Conservation (phyloP, 1,140 invertebrate species). For the Bombus superbus region DNA sequence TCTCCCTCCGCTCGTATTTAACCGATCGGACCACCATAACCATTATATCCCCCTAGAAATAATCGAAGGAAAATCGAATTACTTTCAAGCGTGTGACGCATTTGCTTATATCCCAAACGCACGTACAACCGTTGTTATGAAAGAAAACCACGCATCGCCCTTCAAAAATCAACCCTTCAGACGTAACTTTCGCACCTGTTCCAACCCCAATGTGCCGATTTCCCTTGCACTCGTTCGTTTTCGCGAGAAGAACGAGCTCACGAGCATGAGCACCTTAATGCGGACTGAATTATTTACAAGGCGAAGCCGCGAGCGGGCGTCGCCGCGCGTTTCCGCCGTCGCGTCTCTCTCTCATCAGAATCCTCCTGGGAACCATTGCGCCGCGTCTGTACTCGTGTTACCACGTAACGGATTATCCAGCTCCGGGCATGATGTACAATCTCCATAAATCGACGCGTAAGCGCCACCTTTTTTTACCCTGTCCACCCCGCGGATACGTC, state of each 20-base stretch:
- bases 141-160: neutral
- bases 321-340: neutral
- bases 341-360: conserved; percentile 25
- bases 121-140: neutral
- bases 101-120: neutral
- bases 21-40: too few relatives aligned
- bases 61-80: neutral
- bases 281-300: conserved; percentile 47
- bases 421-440: conserved; percentile 41
- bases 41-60: too few relatives aligned
- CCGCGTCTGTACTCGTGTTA: neutral
- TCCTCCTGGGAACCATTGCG: conserved; percentile 47
- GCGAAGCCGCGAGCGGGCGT: conserved; percentile 5
- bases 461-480: conserved; percentile 8
- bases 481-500: neutral
- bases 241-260: neutral
- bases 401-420: conserved; percentile 36
- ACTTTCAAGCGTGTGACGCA: neutral
- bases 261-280: conserved; percentile 18
- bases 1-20: too few relatives aligned
- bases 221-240: neutral
- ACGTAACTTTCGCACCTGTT: neutral
- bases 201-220: neutral
- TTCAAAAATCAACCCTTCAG: neutral
- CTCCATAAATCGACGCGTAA: conserved; percentile 51